These are phyloP conservation scores for Incurvaria masculella DNA, from an alignment of 2,888 invertebrate genomes.

Conservation along the genomic window DNA sequence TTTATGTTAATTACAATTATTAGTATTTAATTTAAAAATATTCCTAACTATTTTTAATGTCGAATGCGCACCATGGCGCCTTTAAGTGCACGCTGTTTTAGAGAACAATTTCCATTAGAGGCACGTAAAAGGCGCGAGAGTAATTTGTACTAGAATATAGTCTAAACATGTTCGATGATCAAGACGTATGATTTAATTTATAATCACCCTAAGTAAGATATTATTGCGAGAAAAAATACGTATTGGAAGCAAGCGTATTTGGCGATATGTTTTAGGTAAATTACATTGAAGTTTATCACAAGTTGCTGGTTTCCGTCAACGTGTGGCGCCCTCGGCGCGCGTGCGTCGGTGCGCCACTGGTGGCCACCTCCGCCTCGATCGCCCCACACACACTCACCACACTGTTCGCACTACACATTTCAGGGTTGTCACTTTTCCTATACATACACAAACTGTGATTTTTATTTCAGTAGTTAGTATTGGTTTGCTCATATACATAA, in stretches of 20 bases:
- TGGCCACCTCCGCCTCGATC: too few relatives aligned
- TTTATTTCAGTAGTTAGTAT: too few relatives aligned
- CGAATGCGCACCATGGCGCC: too few relatives aligned
- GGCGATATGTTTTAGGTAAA: slow-evolving; percentile 30
- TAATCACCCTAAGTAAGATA: slow-evolving; percentile 44
- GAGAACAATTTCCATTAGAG: slow-evolving; percentile 38
- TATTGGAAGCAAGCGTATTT: slow-evolving; percentile 55
- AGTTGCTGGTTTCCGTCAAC: slow-evolving; percentile 32
- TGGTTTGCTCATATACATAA: too few relatives aligned
- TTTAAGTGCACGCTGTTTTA: slow-evolving; percentile 15
- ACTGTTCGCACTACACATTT: too few relatives aligned
- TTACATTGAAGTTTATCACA: not conserved
- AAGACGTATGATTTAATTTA: slow-evolving; percentile 25
- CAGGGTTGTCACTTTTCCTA: too few relatives aligned
- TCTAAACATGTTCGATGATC: slow-evolving; percentile 29
- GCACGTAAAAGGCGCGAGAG: slow-evolving; percentile 50
- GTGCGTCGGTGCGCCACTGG: not conserved
- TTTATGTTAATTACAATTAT: not conserved
- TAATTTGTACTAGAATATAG: slow-evolving; percentile 34
- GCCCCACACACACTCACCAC: too few relatives aligned
- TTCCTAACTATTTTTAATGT: too few relatives aligned
- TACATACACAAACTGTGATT: too few relatives aligned
- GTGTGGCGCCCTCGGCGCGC: slow-evolving; percentile 43
- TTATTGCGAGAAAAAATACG: slow-evolving; percentile 37
- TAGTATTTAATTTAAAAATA: not conserved